These are phyloP conservation scores for Heliconius melpomene DNA, from an alignment of 1,140 invertebrate genomes.

Conservation along the genomic window DNA sequence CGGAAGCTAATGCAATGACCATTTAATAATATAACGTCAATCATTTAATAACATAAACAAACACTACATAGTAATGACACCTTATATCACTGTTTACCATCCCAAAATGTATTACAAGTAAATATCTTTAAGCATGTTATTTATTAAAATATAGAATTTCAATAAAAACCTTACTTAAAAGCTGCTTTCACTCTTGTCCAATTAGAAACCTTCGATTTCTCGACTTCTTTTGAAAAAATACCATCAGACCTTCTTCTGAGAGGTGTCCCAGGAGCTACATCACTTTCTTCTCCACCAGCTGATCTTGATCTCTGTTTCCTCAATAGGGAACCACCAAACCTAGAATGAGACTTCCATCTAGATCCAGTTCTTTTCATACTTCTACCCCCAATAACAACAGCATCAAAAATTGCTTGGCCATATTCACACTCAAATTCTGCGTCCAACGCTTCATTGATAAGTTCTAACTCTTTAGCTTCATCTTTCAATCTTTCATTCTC, in stretches of 20 bases:
- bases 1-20: not conserved
- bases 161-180: constrained; percentile 83
- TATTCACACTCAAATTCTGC: constrained; percentile 82
- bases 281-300: constrained; percentile 77
- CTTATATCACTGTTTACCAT: not conserved
- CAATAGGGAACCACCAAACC: constrained; percentile 73
- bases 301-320: constrained; percentile 77
- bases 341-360: constrained; percentile 76
- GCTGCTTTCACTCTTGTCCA: constrained; percentile 92
- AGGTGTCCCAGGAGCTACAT: constrained; percentile 61
- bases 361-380: constrained; percentile 75
- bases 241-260: constrained; percentile 69
- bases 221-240: constrained; percentile 70
- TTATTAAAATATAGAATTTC: not conserved
- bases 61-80: not conserved
- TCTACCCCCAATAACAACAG: constrained; percentile 73
- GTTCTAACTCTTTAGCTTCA: constrained; percentile 65
- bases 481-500: constrained; percentile 67
- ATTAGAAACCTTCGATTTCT: constrained; percentile 85
- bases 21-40: not conserved
- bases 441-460: constrained; percentile 72
- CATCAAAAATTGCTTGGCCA: constrained; percentile 82
- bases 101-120: not conserved
- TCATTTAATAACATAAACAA: not conserved
- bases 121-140: not conserved